Evolutionary conservation across 1,140 invertebrate species (phyloP).

Genomic region (Vanessa atalanta): DNA sequence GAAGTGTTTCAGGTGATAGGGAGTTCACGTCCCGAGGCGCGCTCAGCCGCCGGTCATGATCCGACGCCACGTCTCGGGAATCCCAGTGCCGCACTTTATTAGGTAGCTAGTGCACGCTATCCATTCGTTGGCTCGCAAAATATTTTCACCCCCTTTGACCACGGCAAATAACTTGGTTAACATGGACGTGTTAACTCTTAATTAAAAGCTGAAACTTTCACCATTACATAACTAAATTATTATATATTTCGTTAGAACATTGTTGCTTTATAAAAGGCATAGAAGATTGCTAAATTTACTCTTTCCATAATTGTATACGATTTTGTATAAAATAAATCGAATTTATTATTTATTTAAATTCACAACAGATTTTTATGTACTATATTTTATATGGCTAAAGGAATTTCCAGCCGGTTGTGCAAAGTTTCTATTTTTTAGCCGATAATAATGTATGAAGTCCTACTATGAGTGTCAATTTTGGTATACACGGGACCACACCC

Average conservation of each 20-base stretch:
- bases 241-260: not conserved
- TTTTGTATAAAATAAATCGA: no score
- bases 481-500: slow-evolving; percentile 68
- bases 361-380: no score
- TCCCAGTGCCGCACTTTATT: slow-evolving; percentile 54
- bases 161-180: not conserved
- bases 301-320: no score
- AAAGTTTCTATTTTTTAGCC: no score
- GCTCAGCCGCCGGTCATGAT: slow-evolving; percentile 50
- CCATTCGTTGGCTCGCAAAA: slow-evolving; percentile 45
- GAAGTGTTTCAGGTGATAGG: slow-evolving; percentile 61
- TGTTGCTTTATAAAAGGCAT: not conserved
- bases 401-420: no score
- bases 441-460: not conserved
- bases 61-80: slow-evolving; percentile 37
- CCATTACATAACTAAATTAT: not conserved
- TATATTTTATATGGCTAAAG: no score
- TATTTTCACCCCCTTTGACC: slow-evolving; percentile 28
- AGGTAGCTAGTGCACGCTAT: slow-evolving; percentile 37
- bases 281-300: no score
- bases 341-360: not conserved
- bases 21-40: slow-evolving; percentile 63
- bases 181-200: slow-evolving; percentile 4
- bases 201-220: not conserved
- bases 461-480: slow-evolving; percentile 55